These are phyloP conservation scores for Melinaea marsaeus DNA, from an alignment of 2,888 invertebrate genomes.

Conservation along the genomic window DNA sequence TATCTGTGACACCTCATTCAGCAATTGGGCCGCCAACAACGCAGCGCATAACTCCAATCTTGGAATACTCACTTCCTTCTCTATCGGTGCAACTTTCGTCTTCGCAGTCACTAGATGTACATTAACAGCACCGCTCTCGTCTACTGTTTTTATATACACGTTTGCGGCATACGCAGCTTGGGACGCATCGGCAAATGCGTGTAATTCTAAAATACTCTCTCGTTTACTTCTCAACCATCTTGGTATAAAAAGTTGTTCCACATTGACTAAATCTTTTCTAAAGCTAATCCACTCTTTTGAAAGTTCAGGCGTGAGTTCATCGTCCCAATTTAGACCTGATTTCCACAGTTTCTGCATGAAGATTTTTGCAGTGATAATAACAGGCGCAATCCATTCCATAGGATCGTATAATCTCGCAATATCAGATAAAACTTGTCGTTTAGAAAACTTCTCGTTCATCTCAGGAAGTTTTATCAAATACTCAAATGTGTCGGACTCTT, in stretches of 20 bases:
- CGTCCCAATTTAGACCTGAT: constrained; percentile 20
- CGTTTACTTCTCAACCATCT: constrained; percentile 14
- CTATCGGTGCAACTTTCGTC: constrained; percentile 25
- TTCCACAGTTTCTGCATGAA: constrained; percentile 28
- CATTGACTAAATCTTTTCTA: constrained; percentile 4
- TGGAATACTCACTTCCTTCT: constrained; percentile 23
- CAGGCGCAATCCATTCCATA: constrained; percentile 29
- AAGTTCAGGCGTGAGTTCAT: constrained; percentile 11
- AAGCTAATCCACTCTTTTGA: constrained; percentile 10
- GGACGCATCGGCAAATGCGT: constrained; percentile 7
- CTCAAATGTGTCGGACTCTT: too few species aligned
- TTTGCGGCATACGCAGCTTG: neutral
- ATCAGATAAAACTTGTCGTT: constrained; percentile 25
- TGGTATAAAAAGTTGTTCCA: constrained; percentile 10
- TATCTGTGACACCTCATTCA: constrained; percentile 19
- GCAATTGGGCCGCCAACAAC: constrained; percentile 19
- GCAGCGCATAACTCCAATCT: constrained; percentile 25
- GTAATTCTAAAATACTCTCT: neutral
- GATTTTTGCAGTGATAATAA: constrained; percentile 19
- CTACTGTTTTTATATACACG: neutral
- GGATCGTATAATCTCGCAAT: constrained; percentile 30
- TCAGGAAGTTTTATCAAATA: constrained; percentile 27
- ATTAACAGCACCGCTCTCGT: neutral
- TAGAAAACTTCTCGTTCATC: too few species aligned
- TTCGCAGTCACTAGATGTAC: constrained; percentile 18